Evolutionary conservation across 1,140 invertebrate genomes (phyloP).

Genomic region (Heterodera carotae): DNA sequence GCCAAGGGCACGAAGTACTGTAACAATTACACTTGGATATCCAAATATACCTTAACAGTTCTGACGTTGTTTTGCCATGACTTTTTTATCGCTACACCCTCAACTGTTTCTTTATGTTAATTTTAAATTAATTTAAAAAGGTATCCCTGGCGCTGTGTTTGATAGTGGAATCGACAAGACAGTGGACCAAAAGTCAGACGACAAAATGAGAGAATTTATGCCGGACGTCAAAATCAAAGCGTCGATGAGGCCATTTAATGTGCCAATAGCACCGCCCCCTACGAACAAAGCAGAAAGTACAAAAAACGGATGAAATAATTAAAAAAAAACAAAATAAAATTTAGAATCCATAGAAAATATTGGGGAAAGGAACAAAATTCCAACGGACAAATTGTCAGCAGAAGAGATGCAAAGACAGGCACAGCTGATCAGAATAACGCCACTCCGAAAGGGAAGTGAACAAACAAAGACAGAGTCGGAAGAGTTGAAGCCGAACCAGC

Average conservation of each 20-base stretch:
- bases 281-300: not conserved
- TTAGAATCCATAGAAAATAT: not conserved
- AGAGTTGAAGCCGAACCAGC: slow-evolving; percentile 27
- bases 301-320: not conserved
- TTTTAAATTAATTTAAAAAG: not conserved
- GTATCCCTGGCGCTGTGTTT: not conserved
- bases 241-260: not conserved
- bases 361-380: not conserved
- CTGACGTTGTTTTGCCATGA: too few species aligned
- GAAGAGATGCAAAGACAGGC: slow-evolving; percentile 6
- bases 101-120: not conserved
- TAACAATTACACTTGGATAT: not conserved
- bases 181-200: not conserved
- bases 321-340: not conserved
- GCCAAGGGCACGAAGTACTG: not conserved
- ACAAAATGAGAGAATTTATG: not conserved
- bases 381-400: not conserved
- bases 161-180: not conserved
- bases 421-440: slow-evolving; percentile 12
- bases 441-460: not conserved
- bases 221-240: not conserved
- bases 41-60: too few species aligned
- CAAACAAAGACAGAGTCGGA: not conserved
- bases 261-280: not conserved
- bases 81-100: too few species aligned